Base-by-base conservation (phyloP, 1,140 invertebrate species). In the Batillaria attramentaria region DNA sequence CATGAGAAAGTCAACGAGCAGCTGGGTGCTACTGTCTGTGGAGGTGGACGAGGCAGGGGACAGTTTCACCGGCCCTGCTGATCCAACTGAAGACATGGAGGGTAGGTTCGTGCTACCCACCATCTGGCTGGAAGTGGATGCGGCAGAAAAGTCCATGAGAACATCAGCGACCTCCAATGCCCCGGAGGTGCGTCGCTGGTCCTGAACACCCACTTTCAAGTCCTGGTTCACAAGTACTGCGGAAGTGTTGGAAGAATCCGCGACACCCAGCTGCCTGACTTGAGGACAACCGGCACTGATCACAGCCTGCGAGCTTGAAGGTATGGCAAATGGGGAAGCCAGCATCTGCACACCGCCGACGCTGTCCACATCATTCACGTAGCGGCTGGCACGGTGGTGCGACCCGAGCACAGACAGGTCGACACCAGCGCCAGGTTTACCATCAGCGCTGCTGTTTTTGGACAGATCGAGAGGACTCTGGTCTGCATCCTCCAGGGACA, bases 1-100 rank as follows among this genome's bases (percentile, higher is more conserved):
- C 57, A 62, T 62, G n/a, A 62, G 57, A 5, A 62, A 62, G 6
- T 62, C 57, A 24, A 62, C 57, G 33, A 62, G 57, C 57, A 62
- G 57, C 57, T 62, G 57, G 57, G n/a, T 24, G n/a, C 33, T 31
- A 2, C n/a, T 10, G 8, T 24, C 57, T 28, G n/a, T 24, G 33
- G 57, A 24, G n/a, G n/a, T n/a, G 8, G 10, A 24, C 24, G 33
- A n/a, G 57, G 57, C 8, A 18, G 57, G 24, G n/a, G 57, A n/a
- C 10, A 62, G 10, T 31, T 62, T 62, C 8, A 8, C 57, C n/a
- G 57, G 57, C 24, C n/a, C 57, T 10, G 57, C 1, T 10, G 57
- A 62, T 24, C 57, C 57, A 10, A 31, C 33, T 31, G n/a, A 31
- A 31, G 57, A 62, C 8, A 31, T 62, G 57, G 57, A 62, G n/a